These are phyloP conservation scores for Alexandromys fortis DNA, from an alignment of 2,113 vertebrate species.

Conservation along the genomic window DNA sequence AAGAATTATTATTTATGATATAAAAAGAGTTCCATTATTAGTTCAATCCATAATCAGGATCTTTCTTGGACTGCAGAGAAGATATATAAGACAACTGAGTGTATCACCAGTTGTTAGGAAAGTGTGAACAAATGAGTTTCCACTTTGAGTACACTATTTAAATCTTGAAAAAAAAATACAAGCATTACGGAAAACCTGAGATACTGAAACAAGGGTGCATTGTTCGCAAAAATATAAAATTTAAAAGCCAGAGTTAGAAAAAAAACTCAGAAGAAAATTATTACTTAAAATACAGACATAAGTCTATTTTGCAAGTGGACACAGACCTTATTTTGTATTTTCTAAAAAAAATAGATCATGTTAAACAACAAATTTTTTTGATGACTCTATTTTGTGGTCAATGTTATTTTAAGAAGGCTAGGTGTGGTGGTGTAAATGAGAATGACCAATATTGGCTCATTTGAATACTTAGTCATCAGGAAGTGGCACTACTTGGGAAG, in stretches of 20 bases:
- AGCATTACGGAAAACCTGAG: background rate
- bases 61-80: background rate
- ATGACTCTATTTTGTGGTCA: background rate
- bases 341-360: background rate
- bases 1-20: background rate
- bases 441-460: background rate
- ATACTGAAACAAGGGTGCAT: background rate
- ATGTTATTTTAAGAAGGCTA: background rate
- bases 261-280: background rate
- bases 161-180: background rate
- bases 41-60: background rate
- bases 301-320: background rate
- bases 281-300: background rate
- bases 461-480: background rate
- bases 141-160: background rate
- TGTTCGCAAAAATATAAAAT: background rate
- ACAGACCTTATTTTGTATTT: slow-evolving; percentile 10
- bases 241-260: background rate
- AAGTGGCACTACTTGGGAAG: background rate
- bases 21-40: background rate
- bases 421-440: background rate
- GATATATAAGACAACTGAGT: background rate
- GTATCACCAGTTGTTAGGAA: background rate
- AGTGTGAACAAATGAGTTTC: background rate
- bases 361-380: slow-evolving; percentile 6